Evolutionary conservation across 2,888 invertebrate genomes (phyloP), one percentile per base, ranked within the genome.

Genomic region (Chalcis sispes): DNA sequence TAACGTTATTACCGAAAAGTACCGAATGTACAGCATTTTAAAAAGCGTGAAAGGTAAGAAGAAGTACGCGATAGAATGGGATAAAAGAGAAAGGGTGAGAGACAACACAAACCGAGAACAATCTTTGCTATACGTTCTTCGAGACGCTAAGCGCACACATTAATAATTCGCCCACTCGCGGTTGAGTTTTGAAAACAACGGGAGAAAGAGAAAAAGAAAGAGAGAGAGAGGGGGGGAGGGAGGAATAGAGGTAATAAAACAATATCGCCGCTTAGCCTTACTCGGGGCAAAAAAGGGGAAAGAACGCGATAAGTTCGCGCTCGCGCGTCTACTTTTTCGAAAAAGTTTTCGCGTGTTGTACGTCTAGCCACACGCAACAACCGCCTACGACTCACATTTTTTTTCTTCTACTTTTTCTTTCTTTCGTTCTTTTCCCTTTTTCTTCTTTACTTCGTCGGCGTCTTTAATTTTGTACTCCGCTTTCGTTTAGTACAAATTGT

Each of bases 301-400:
- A n/a, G n/a, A n/a, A n/a, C 20, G 42, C 40, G 52, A 59, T 70
- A 71, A 71, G 70, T 61, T 50, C n/a, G n/a, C n/a, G n/a, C n/a
- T n/a, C n/a, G 36, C 46, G n/a, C 40, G 4, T n/a, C n/a, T 13
- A 52, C 10, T 27, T 32, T 59, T 59, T 59, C 20, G 52, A 42
- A 62, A n/a, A 71, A 62, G n/a, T 52, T 62, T 66, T 52, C 15
- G 25, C 61, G 10, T 15, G 27, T 18, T 18, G 8, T 18, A 18
- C 27, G 29, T 25, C 40, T 13, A 40, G 18, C 32, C 4, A 36
- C n/a, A n/a, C n/a, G n/a, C n/a, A n/a, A n/a, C n/a, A n/a, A n/a
- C n/a, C n/a, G n/a, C n/a, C n/a, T n/a, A n/a, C n/a, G n/a, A n/a
- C n/a, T n/a, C n/a, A n/a, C n/a, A n/a, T n/a, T n/a, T n/a, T n/a